A percentile compares a stretch with the other conserved stretches of the same genome.
Evolutionary conservation across 1,140 invertebrate genomes (phyloP).

Genomic region (Coboldia fuscipes): DNA sequence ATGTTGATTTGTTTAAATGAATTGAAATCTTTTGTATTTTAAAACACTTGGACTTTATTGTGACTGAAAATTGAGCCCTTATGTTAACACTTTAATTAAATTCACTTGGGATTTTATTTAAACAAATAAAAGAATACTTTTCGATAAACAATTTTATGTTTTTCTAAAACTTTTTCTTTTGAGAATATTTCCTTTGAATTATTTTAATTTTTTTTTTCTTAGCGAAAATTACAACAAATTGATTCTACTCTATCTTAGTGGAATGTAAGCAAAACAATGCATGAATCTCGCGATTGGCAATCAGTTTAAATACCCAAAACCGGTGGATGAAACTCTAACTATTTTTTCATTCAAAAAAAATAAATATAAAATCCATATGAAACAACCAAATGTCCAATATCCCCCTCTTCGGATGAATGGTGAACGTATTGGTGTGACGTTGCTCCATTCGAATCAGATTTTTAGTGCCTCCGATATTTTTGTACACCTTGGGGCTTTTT

Average conservation of each 20-base stretch:
- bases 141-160: neutral
- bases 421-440: too few relatives aligned
- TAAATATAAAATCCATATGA: too few relatives aligned
- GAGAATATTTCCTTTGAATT: constrained; percentile 10
- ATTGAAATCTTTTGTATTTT: too few relatives aligned
- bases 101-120: neutral
- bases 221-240: constrained; percentile 15
- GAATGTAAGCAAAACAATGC: constrained; percentile 23
- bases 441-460: too few relatives aligned
- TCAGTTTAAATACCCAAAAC: constrained; percentile 17
- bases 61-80: too few relatives aligned
- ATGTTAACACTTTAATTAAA: neutral
- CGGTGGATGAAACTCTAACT: too few relatives aligned
- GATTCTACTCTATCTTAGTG: constrained; percentile 8
- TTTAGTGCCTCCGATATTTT: too few relatives aligned
- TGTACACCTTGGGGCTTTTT: too few relatives aligned
- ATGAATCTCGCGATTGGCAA: constrained; percentile 14
- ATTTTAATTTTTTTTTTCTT: constrained; percentile 18
- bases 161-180: neutral
- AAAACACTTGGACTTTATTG: too few relatives aligned
- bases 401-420: too few relatives aligned
- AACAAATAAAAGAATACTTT: neutral
- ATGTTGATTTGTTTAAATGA: constrained; percentile 5
- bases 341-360: too few relatives aligned
- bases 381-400: too few relatives aligned